A percentile compares a stretch with the other conserved stretches of the same genome.
phyloP scores from a whole-genome alignment of 2,888 invertebrate species.

The Drosophila formosana region DNA sequence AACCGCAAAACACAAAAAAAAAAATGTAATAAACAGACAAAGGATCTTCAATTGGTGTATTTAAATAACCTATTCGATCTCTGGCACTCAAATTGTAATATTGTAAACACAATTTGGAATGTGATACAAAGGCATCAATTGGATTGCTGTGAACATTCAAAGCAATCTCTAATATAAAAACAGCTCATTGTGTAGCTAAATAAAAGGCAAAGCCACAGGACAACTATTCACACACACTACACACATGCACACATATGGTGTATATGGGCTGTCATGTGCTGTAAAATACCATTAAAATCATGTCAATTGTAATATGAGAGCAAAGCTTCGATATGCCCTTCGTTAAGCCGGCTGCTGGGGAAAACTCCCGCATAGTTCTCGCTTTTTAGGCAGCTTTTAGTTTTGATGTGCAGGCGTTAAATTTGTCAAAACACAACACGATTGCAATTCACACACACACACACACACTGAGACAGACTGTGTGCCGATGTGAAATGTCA shows the following conservation, averaged over 20 bases:
- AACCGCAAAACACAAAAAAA: neutral
- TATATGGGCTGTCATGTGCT: slow-evolving; percentile 14
- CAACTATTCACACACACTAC: neutral
- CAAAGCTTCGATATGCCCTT: slow-evolving; percentile 46
- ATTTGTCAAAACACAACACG: slow-evolving; percentile 56
- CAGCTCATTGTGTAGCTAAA: neutral
- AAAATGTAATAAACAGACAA: neutral
- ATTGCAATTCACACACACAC: slow-evolving; percentile 6
- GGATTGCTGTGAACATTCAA: neutral
- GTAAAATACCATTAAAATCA: slow-evolving; percentile 59
- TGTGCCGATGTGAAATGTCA: slow-evolving; percentile 57
- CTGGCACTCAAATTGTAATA: neutral
- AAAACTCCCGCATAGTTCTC: slow-evolving; percentile 28
- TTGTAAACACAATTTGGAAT: neutral
- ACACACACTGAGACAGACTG: neutral
- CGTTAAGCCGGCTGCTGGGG: slow-evolving; percentile 53
- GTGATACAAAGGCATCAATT: neutral
- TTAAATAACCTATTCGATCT: neutral
- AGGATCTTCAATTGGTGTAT: neutral
- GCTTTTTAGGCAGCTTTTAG: slow-evolving; percentile 60
- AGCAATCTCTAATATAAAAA: slow-evolving; percentile 1
- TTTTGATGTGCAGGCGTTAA: slow-evolving; percentile 66
- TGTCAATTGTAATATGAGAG: slow-evolving; percentile 57
- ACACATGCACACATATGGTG: neutral
- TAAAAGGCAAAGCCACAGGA: neutral